A percentile compares a stretch with the other conserved stretches of the same genome.
These are phyloP conservation scores for Drosophila erecta DNA, from an alignment of 1,140 invertebrate genomes.

Conservation along the genomic window DNA sequence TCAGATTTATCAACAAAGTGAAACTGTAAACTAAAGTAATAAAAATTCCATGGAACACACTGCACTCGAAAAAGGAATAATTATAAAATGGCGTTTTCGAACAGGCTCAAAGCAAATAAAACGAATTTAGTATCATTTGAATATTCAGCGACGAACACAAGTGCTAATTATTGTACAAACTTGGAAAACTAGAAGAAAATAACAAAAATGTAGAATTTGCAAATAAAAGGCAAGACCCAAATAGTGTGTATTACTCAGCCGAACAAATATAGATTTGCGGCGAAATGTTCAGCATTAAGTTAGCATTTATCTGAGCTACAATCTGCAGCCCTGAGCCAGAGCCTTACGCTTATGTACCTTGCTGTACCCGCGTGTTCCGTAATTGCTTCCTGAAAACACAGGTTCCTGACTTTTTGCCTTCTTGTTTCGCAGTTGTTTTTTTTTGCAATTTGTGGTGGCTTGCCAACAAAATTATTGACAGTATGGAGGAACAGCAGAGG, in stretches of 20 bases:
- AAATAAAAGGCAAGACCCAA: neutral
- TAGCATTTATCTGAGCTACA: neutral
- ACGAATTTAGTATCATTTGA: neutral
- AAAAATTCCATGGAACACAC: neutral
- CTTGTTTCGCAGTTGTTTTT: neutral
- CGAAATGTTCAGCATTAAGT: neutral
- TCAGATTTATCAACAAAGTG: conserved; percentile 8
- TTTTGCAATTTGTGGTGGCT: conserved; percentile 13
- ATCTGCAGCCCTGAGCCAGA: neutral
- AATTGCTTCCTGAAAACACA: conserved; percentile 52
- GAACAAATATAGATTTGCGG: neutral
- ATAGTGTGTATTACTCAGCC: too few species aligned
- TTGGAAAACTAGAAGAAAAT: neutral
- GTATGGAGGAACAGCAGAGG: conserved; percentile 11
- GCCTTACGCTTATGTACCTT: conserved; percentile 19
- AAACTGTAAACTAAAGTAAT: conserved; percentile 3
- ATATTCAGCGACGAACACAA: neutral
- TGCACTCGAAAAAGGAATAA: neutral
- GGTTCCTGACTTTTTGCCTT: conserved; percentile 30
- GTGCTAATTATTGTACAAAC: neutral
- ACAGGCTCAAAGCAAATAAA: neutral
- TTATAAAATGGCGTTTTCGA: neutral
- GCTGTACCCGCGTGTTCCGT: conserved; percentile 35
- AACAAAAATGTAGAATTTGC: neutral
- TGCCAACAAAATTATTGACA: conserved; percentile 47